Conservation (phyloP, 53 echinoderm and acorn worm genomes). For the Echinometra lucunter region DNA sequence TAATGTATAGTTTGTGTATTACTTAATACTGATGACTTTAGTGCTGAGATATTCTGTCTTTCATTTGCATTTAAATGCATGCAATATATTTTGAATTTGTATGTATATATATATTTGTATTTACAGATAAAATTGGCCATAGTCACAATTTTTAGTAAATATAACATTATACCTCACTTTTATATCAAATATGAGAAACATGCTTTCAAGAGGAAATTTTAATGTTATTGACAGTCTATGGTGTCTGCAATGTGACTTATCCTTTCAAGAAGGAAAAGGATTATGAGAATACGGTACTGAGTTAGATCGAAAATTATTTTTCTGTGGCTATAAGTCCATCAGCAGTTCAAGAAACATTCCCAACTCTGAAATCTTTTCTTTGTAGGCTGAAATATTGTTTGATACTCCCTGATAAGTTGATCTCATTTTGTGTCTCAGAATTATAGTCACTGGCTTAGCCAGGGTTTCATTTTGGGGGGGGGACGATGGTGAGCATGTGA, state of each 20-base stretch:
- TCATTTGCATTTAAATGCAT: neutral
- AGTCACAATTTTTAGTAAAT: neutral
- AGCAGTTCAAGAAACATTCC: neutral
- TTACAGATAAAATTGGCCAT: too few relatives aligned
- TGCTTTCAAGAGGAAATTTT: neutral
- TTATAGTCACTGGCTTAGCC: too few relatives aligned
- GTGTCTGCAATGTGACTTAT: neutral
- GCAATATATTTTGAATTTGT: neutral
- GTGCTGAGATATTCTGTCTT: neutral
- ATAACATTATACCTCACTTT: neutral
- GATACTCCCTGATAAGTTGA: too few relatives aligned
- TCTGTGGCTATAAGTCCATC: neutral
- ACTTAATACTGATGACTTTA: neutral
- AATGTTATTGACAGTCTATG: neutral
- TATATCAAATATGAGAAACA: neutral
- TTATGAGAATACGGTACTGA: too few relatives aligned
- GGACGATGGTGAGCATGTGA: too few relatives aligned
- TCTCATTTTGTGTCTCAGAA: neutral
- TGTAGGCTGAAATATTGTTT: neutral
- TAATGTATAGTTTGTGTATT: neutral
- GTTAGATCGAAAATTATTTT: neutral
- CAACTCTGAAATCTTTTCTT: conserved; percentile 16
- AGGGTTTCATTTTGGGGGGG: too few relatives aligned
- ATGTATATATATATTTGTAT: neutral
- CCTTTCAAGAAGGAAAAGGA: neutral